phyloP scores from a whole-genome alignment of 2,113 vertebrate genomes.

The Recurvirostra avosetta region DNA sequence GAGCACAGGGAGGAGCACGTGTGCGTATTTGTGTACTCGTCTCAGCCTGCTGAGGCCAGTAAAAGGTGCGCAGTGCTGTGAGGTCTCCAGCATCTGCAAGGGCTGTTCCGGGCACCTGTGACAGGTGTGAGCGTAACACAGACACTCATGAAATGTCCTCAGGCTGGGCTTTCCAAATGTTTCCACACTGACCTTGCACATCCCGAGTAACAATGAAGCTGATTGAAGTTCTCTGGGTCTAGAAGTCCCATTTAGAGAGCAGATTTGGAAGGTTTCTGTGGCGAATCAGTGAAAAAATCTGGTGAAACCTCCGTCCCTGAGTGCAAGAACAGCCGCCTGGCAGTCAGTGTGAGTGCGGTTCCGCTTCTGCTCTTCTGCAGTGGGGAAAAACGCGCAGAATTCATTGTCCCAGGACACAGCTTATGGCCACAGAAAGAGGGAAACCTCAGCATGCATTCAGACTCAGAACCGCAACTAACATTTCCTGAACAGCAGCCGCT shows the following conservation, averaged over 20 bases:
- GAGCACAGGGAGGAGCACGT: background rate
- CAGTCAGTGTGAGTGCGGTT: background rate
- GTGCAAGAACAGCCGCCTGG: background rate
- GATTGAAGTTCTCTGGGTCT: slow-evolving; percentile 76
- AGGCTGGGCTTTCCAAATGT: slow-evolving; percentile 74
- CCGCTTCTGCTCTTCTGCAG: background rate
- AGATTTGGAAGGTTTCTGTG: slow-evolving; percentile 78
- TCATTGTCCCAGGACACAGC: background rate
- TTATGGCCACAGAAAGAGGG: background rate
- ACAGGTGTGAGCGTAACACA: background rate
- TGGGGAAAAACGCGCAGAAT: background rate
- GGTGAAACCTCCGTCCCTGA: slow-evolving; percentile 66
- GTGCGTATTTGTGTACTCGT: background rate
- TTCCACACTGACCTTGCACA: slow-evolving; percentile 74
- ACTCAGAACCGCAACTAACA: slow-evolving; percentile 6
- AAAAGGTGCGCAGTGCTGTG: background rate
- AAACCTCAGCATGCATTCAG: background rate
- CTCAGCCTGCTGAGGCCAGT: background rate
- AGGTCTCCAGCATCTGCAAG: background rate
- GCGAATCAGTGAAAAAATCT: slow-evolving; percentile 76
- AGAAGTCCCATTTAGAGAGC: slow-evolving; percentile 77
- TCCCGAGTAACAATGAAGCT: slow-evolving; percentile 73
- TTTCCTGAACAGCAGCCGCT: background rate
- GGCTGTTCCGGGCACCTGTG: background rate
- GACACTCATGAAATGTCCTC: slow-evolving; percentile 53